A percentile compares a stretch with the other conserved stretches of the same genome.
phyloP scores from a whole-genome alignment of 2,113 vertebrate genomes.

The Cavia porcellus region DNA sequence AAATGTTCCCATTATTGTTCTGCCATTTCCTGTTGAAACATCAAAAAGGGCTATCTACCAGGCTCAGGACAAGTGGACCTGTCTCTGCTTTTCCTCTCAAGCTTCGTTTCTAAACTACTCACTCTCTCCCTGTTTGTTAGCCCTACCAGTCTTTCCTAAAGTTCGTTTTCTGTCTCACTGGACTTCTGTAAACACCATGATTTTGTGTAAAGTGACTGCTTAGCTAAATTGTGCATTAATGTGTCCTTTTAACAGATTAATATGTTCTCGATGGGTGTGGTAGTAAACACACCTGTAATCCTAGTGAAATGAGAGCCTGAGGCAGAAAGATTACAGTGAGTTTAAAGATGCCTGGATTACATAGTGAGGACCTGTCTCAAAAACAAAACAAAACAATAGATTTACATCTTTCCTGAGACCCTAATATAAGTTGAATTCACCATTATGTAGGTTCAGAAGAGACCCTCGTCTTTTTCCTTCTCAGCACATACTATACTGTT shows the following conservation, averaged over 20 bases:
- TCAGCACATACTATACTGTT: not conserved
- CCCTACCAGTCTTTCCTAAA: not conserved
- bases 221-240: not conserved
- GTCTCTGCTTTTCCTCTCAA: not conserved
- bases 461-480: not conserved
- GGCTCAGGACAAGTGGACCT: not conserved
- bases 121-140: not conserved
- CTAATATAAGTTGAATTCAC: not conserved
- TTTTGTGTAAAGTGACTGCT: not conserved
- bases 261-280: no score
- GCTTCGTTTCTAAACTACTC: not conserved
- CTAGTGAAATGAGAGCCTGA: not conserved
- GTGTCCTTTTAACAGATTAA: not conserved
- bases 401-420: not conserved
- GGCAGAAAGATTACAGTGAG: not conserved
- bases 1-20: constrained; percentile 2
- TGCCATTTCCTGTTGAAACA: constrained; percentile 15
- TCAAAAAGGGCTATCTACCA: not conserved
- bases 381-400: not conserved
- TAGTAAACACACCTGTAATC: not conserved
- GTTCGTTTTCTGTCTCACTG: not conserved
- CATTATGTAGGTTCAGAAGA: not conserved
- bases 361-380: not conserved
- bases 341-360: not conserved
- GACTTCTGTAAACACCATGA: not conserved